A percentile compares a stretch with the other conserved stretches of the same genome.
phyloP scores from a whole-genome alignment of 2,888 invertebrate species.

The Calliopum simillimum region DNA sequence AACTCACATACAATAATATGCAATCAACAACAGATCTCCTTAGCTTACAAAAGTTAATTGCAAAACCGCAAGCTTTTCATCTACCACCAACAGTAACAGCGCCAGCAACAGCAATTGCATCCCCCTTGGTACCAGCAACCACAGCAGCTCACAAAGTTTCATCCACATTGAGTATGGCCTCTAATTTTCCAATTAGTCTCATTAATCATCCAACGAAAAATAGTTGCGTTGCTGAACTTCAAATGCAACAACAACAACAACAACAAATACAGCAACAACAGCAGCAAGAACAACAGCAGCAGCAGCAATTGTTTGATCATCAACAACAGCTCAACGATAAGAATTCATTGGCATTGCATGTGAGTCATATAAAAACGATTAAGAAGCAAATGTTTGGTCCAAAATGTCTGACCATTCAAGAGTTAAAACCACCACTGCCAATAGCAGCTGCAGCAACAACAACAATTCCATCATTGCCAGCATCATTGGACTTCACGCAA shows the following conservation, averaged over 20 bases:
- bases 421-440: conserved; percentile 1
- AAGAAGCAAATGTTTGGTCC: conserved; percentile 54
- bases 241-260: conserved; percentile 9
- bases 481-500: conserved; percentile 45
- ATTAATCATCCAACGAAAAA: conserved; percentile 38
- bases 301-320: not conserved
- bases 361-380: conserved; percentile 49
- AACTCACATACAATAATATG: conserved; percentile 40
- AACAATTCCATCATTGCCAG: conserved; percentile 10
- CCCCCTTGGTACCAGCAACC: conserved; percentile 26
- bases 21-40: conserved; percentile 46
- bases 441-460: conserved; percentile 17
- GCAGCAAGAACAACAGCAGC: conserved; percentile 8
- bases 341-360: conserved; percentile 48
- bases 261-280: too few relatives aligned
- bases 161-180: not conserved
- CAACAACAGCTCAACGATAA: conserved; percentile 46
- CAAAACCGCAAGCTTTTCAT: conserved; percentile 40
- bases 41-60: conserved; percentile 46
- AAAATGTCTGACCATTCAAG: conserved; percentile 36
- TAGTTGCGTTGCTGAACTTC: conserved; percentile 20
- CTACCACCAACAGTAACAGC: conserved; percentile 18
- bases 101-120: conserved; percentile 14
- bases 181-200: conserved; percentile 42
- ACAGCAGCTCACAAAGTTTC: not conserved